Evolutionary conservation across 2,797 vertebrate species (phyloP).

Genomic region (Pantherophis vulpinus): DNA sequence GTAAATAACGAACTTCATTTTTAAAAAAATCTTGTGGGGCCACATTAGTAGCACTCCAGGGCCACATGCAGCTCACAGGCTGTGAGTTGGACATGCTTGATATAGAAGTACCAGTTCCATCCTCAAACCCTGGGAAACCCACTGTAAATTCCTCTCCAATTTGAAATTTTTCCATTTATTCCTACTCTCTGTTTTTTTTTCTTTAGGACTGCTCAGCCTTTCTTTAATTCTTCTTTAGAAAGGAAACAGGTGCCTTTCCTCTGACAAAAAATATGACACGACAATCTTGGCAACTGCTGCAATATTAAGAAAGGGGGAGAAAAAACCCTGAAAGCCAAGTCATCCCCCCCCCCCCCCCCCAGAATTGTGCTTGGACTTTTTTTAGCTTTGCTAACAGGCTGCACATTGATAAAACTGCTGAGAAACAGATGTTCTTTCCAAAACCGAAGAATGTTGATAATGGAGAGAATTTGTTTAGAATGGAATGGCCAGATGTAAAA

Average conservation of each 20-base stretch:
- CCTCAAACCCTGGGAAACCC: not conserved
- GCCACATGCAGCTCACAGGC: not conserved
- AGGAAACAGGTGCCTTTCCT: not conserved
- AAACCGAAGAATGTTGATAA: not conserved
- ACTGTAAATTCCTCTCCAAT: not conserved
- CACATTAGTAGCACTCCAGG: not conserved
- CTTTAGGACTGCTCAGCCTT: not conserved
- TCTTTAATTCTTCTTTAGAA: not conserved
- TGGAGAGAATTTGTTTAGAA: not conserved
- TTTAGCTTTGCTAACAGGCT: not conserved
- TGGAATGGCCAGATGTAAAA: not conserved
- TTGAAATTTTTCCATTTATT: not conserved
- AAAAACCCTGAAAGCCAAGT: not conserved
- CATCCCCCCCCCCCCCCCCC: not conserved
- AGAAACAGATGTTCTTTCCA: slow-evolving; percentile 13
- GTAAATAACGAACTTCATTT: not conserved
- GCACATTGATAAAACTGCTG: not conserved
- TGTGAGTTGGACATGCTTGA: not conserved
- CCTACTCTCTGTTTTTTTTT: not conserved
- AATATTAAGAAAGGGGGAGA: not conserved
- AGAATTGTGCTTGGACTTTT: not conserved
- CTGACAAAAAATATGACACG: not conserved
- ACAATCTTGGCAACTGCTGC: not conserved
- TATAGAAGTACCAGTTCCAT: not conserved
- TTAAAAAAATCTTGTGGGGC: not conserved